Percentiles rank a stretch among this genome's conserved stretches.
Conservation (phyloP, 2,113 vertebrate genomes). For the Lathamus discolor region DNA sequence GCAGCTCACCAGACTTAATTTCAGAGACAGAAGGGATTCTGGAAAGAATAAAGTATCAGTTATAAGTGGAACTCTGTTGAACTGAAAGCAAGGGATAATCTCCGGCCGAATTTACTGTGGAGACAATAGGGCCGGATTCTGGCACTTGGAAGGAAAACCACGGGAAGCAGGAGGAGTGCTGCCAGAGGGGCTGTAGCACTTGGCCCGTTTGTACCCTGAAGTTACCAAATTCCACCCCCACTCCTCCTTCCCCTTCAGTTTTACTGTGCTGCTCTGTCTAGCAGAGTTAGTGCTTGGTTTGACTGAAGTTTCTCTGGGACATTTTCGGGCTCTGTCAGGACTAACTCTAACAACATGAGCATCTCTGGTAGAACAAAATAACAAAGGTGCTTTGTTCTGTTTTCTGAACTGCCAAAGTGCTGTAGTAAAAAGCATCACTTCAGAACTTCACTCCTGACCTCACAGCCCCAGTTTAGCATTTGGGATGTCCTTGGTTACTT, state of each 20-base stretch:
- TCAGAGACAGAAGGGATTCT: background rate
- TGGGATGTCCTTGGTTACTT: background rate
- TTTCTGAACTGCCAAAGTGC: background rate
- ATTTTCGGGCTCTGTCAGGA: background rate
- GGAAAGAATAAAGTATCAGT: background rate
- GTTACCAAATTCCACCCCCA: background rate
- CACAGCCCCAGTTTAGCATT: background rate
- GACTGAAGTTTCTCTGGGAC: background rate
- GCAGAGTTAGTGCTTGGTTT: background rate
- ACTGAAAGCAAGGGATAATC: conserved; percentile 1
- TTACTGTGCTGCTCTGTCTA: background rate
- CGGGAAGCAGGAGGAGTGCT: background rate
- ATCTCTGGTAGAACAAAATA: background rate
- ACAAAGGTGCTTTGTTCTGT: background rate
- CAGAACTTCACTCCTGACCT: background rate
- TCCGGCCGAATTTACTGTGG: background rate
- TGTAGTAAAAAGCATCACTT: background rate
- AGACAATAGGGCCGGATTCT: conserved; percentile 47
- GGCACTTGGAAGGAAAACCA: background rate
- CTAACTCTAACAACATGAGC: background rate
- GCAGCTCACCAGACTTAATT: background rate
- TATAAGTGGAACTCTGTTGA: background rate
- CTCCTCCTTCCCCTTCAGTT: background rate
- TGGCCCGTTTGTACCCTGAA: background rate
- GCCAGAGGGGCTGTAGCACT: background rate